Evolutionary conservation across 30 jellyfish, hydroid and myxozoan species (phyloP).

Genomic region (Morbakka virulenta): DNA sequence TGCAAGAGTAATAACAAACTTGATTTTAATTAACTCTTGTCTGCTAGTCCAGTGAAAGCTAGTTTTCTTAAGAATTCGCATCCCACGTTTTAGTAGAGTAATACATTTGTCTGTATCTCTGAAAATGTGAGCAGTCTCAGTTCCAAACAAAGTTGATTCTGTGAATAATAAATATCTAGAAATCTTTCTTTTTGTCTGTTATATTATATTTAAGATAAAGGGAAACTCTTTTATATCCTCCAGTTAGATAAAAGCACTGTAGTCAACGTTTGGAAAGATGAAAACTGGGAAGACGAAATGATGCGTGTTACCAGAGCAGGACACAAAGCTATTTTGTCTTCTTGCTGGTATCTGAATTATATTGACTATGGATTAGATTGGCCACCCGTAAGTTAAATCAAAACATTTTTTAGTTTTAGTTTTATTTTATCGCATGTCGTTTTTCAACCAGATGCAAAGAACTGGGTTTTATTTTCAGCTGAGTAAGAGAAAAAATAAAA

Average conservation of each 20-base stretch:
- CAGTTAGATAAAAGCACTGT: slow-evolving; percentile 48
- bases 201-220: too few species aligned
- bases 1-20: too few species aligned
- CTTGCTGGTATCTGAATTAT: slow-evolving; percentile 88
- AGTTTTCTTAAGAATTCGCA: too few species aligned
- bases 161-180: background rate
- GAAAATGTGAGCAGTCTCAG: too few species aligned
- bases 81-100: too few species aligned
- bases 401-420: too few species aligned
- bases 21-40: too few species aligned
- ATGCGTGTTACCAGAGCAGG: slow-evolving; percentile 54
- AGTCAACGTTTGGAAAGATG: slow-evolving; percentile 74
- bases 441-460: background rate
- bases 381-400: slow-evolving; percentile 73
- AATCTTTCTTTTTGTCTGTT: too few species aligned
- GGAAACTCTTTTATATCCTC: background rate
- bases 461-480: background rate
- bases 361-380: slow-evolving; percentile 89
- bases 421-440: too few species aligned
- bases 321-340: slow-evolving; percentile 67
- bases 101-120: too few species aligned
- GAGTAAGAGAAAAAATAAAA: background rate
- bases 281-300: slow-evolving; percentile 84
- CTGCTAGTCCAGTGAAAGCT: too few species aligned
- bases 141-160: too few species aligned